phyloP scores from a whole-genome alignment of 1,140 invertebrate species.

The Pseudoatta argentina region DNA sequence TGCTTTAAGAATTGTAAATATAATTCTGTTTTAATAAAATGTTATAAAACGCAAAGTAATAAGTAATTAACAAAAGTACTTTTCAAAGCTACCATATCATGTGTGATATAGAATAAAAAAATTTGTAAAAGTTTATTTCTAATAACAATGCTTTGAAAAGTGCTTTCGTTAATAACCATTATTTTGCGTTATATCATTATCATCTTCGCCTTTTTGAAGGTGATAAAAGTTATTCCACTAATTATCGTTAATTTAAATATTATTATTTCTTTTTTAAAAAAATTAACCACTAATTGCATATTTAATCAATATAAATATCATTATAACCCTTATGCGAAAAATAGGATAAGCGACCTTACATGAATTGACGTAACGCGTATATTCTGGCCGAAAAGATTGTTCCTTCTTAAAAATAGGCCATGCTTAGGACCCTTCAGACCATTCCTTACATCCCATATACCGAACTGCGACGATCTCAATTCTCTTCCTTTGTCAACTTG shows the following conservation, averaged over 20 bases:
- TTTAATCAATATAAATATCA: slow-evolving; percentile 17
- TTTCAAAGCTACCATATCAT: background rate
- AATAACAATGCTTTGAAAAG: too few relatives aligned
- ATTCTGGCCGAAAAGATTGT: slow-evolving; percentile 80
- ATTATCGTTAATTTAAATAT: slow-evolving; percentile 16
- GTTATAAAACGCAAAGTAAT: background rate
- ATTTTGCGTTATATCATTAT: too few relatives aligned
- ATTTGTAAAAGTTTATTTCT: background rate
- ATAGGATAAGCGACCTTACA: slow-evolving; percentile 69
- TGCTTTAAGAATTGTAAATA: background rate
- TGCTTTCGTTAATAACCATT: too few relatives aligned
- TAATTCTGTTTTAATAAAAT: slow-evolving; percentile 2
- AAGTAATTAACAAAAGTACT: background rate
- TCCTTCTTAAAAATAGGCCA: slow-evolving; percentile 80
- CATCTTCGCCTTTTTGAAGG: too few relatives aligned
- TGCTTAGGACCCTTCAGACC: slow-evolving; percentile 76
- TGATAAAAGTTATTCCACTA: background rate
- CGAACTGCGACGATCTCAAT: slow-evolving; percentile 75
- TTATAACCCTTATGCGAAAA: background rate
- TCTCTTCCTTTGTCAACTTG: slow-evolving; percentile 76
- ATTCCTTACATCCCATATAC: slow-evolving; percentile 68
- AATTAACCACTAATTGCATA: background rate
- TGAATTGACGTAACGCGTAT: slow-evolving; percentile 80
- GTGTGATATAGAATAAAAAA: background rate
- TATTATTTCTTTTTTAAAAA: background rate